Evolutionary conservation across 2,113 vertebrate species (phyloP).

Genomic region (Cichladusa arquata): DNA sequence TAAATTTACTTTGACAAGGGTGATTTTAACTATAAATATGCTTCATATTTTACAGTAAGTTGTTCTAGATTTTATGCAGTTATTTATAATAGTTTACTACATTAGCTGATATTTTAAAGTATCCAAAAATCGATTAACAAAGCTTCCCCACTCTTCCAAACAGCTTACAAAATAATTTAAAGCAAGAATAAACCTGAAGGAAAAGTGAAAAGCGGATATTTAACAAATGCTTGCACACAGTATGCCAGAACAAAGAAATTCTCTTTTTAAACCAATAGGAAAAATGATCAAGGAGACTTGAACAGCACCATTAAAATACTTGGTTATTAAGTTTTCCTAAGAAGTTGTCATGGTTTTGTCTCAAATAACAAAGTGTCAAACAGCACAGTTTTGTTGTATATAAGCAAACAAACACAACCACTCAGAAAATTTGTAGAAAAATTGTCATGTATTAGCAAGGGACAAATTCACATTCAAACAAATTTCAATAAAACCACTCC

Average conservation of each 20-base stretch:
- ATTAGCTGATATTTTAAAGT: not conserved
- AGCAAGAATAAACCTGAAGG: not conserved
- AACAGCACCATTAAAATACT: not conserved
- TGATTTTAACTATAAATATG: not conserved
- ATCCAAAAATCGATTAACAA: not conserved
- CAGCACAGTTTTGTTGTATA: not conserved
- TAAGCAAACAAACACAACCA: not conserved
- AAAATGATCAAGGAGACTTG: not conserved
- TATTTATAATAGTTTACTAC: not conserved
- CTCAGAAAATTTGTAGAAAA: not conserved
- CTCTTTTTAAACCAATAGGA: conserved; percentile 17
- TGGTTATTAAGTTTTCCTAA: not conserved
- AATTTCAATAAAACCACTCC: not conserved
- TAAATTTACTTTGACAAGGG: not conserved
- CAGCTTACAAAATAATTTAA: not conserved
- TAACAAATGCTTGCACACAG: conserved; percentile 14
- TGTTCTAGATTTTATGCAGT: not conserved
- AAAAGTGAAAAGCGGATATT: not conserved
- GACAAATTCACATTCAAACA: not conserved
- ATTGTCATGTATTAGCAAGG: not conserved
- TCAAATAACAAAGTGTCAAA: not conserved
- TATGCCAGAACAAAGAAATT: conserved; percentile 27
- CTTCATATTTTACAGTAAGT: not conserved
- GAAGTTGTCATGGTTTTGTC: not conserved
- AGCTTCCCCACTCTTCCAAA: not conserved